Evolutionary conservation across 2,888 invertebrate genomes (phyloP).

Genomic region (Aplocera efformata): DNA sequence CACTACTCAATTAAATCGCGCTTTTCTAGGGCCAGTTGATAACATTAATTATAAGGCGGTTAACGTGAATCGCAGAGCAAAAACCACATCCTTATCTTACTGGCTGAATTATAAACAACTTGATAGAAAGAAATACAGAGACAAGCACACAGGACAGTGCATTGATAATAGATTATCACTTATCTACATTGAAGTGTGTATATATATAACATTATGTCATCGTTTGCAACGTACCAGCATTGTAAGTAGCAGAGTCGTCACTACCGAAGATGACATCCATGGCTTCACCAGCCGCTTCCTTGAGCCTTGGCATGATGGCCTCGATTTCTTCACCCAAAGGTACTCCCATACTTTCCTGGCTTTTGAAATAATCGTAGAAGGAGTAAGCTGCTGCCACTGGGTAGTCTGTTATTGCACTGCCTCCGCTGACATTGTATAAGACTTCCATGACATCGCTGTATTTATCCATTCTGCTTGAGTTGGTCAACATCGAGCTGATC

Average conservation of each 20-base stretch:
- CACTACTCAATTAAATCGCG: too few relatives aligned
- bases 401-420: too few relatives aligned
- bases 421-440: conserved; percentile 22
- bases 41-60: too few relatives aligned
- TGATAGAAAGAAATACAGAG: too few relatives aligned
- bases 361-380: conserved; percentile 33
- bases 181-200: too few relatives aligned
- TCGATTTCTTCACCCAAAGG: conserved; percentile 26
- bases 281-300: conserved; percentile 31
- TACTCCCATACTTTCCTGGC: conserved; percentile 38
- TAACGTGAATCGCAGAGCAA: too few relatives aligned
- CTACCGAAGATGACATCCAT: conserved; percentile 29
- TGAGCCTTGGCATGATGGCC: conserved; percentile 28
- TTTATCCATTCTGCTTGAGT: conserved; percentile 15
- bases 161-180: too few relatives aligned
- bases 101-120: too few relatives aligned
- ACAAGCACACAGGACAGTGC: too few relatives aligned
- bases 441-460: conserved; percentile 26
- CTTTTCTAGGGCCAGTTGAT: too few relatives aligned
- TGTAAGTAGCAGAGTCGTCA: conserved; percentile 16
- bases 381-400: conserved; percentile 22
- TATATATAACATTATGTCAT: too few relatives aligned
- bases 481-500: neutral
- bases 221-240: conserved; percentile 31
- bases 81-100: too few relatives aligned